Conservation (phyloP, 2,888 invertebrate species). For the Limnephilus auricula region DNA sequence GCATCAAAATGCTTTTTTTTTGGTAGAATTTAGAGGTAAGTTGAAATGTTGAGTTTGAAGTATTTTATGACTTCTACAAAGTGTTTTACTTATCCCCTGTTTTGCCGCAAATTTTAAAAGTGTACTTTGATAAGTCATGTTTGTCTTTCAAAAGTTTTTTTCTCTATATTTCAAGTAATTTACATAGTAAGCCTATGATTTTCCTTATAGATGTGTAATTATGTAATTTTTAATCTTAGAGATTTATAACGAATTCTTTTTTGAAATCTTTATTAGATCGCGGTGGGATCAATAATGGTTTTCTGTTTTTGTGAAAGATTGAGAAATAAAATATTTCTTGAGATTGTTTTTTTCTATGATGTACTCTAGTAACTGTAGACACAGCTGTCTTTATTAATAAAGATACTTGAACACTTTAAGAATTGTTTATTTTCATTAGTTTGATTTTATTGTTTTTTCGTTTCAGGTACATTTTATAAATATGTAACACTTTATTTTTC, state of each 20-base stretch:
- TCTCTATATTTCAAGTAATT: background rate
- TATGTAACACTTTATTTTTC: background rate
- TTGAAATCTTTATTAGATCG: constrained; percentile 4
- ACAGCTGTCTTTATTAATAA: constrained; percentile 32
- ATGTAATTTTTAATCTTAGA: constrained; percentile 8
- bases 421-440: constrained; percentile 14
- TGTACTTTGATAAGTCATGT: background rate
- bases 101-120: background rate
- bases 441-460: constrained; percentile 11
- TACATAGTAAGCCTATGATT: background rate
- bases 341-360: constrained; percentile 42
- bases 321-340: constrained; percentile 24
- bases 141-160: background rate
- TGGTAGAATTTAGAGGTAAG: background rate
- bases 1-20: background rate
- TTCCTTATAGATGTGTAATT: constrained; percentile 10
- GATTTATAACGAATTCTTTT: background rate
- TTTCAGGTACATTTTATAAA: constrained; percentile 26
- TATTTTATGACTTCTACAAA: background rate
- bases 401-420: constrained; percentile 25
- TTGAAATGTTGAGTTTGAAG: background rate
- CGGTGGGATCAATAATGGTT: background rate
- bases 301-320: constrained; percentile 18
- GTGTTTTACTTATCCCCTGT: background rate
- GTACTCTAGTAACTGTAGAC: constrained; percentile 38